phyloP scores from a whole-genome alignment of 2,888 invertebrate genomes.

The Quadriops clusia region DNA sequence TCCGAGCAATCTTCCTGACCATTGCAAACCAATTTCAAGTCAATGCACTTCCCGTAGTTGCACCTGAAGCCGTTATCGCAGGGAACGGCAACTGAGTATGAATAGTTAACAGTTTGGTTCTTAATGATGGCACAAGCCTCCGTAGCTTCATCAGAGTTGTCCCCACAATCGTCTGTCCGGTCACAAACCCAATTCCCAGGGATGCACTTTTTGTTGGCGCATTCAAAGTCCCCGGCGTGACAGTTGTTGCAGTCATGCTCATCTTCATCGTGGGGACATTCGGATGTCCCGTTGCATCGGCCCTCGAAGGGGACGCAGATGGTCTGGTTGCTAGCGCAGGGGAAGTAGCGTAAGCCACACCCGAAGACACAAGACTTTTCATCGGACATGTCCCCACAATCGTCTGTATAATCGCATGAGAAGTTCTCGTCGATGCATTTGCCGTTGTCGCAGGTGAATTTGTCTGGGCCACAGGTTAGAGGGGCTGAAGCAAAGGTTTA shows the following conservation, averaged over 20 bases:
- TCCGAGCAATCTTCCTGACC: constrained; percentile 51
- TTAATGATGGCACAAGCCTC: constrained; percentile 22
- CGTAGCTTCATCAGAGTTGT: constrained; percentile 58
- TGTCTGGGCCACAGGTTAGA: constrained; percentile 26
- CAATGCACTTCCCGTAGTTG: constrained; percentile 52
- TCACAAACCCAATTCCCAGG: constrained; percentile 47
- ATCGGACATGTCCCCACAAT: constrained; percentile 48
- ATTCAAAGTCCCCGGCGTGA: constrained; percentile 39
- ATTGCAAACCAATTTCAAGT: constrained; percentile 52
- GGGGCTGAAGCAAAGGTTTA: constrained; percentile 26
- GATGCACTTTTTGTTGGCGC: constrained; percentile 49
- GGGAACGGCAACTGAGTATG: no score
- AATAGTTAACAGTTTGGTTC: constrained; percentile 4
- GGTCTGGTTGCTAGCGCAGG: constrained; percentile 39
- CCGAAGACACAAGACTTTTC: constrained; percentile 37
- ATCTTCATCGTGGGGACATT: constrained; percentile 64
- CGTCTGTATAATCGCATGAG: constrained; percentile 45
- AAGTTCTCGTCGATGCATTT: constrained; percentile 44
- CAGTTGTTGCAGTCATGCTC: constrained; percentile 42
- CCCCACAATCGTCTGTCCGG: constrained; percentile 52
- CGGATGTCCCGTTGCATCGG: constrained; percentile 45
- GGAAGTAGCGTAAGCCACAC: constrained; percentile 39
- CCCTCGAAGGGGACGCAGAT: constrained; percentile 42
- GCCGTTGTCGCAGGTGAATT: constrained; percentile 41
- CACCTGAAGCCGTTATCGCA: constrained; percentile 41